Evolutionary conservation across 2,113 vertebrate genomes (phyloP).

Genomic region (Gavia stellata): DNA sequence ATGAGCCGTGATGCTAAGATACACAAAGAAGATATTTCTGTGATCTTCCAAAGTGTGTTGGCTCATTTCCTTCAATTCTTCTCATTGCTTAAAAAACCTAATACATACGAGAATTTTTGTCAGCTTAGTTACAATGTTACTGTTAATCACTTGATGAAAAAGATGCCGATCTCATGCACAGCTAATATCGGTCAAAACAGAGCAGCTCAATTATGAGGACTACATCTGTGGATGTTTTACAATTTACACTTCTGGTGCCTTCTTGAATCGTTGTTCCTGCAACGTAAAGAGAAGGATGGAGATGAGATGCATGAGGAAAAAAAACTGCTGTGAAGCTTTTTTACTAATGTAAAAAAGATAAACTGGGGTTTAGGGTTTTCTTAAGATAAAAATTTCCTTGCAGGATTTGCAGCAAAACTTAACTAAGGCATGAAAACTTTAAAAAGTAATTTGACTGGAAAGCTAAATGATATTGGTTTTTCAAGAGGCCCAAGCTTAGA

Average conservation of each 20-base stretch:
- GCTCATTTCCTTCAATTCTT: not conserved
- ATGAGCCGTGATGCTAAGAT: fast-evolving
- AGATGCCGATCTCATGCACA: not conserved
- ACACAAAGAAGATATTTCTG: not conserved
- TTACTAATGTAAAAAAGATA: too few relatives aligned
- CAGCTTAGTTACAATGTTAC: not conserved
- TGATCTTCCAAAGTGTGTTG: not conserved
- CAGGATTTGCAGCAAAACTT: too few relatives aligned
- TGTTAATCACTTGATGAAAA: not conserved
- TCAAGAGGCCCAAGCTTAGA: too few relatives aligned
- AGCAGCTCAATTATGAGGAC: not conserved
- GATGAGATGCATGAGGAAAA: too few relatives aligned
- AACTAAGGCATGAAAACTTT: too few relatives aligned
- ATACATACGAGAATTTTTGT: not conserved
- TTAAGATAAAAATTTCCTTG: too few relatives aligned
- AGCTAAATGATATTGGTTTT: too few relatives aligned
- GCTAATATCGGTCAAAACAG: not conserved
- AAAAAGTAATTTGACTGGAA: too few relatives aligned
- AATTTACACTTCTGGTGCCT: not conserved
- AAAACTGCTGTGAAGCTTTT: too few relatives aligned
- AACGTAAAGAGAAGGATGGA: not conserved
- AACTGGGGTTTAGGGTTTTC: too few relatives aligned
- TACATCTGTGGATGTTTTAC: not conserved
- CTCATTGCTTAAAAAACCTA: not conserved
- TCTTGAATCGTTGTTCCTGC: not conserved